A percentile compares a stretch with the other conserved stretches of the same genome.
Evolutionary conservation across 2,888 invertebrate genomes (phyloP).

Genomic region (Ferdinandea cuprea): DNA sequence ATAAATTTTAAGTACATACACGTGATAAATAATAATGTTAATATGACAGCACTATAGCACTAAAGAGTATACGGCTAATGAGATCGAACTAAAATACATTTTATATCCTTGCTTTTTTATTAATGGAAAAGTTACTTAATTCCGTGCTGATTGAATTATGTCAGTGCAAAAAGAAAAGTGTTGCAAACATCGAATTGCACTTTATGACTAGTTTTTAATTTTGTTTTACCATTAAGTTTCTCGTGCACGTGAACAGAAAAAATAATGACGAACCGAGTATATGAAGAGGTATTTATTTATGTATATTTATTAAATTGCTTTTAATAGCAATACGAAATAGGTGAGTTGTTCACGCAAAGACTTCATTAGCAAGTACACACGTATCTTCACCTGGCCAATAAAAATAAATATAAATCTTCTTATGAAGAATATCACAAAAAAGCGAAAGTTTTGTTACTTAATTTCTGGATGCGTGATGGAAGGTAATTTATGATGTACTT

Average conservation of each 20-base stretch:
- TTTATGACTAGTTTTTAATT: not conserved
- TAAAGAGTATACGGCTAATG: conserved; percentile 4
- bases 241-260: not conserved
- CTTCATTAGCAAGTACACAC: conserved; percentile 25
- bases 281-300: too few species aligned
- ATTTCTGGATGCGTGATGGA: conserved; percentile 41
- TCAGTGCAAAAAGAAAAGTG: not conserved
- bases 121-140: not conserved
- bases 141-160: not conserved
- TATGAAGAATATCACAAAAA: conserved; percentile 2
- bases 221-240: not conserved
- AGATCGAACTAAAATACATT: not conserved
- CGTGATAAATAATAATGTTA: conserved; percentile 9
- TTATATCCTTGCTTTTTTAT: not conserved
- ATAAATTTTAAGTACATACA: conserved; percentile 30
- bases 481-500: conserved; percentile 30
- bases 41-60: not conserved
- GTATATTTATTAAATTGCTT: too few species aligned
- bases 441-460: conserved; percentile 37
- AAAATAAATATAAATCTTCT: too few species aligned
- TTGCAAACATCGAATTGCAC: conserved; percentile 3
- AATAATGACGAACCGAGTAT: too few species aligned
- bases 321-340: conserved; percentile 19
- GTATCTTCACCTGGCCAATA: conserved; percentile 18
- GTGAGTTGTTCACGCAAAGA: conserved; percentile 47